These are phyloP conservation scores for Elgaria multicarinata DNA, from an alignment of 2,113 vertebrate genomes.

Conservation along the genomic window DNA sequence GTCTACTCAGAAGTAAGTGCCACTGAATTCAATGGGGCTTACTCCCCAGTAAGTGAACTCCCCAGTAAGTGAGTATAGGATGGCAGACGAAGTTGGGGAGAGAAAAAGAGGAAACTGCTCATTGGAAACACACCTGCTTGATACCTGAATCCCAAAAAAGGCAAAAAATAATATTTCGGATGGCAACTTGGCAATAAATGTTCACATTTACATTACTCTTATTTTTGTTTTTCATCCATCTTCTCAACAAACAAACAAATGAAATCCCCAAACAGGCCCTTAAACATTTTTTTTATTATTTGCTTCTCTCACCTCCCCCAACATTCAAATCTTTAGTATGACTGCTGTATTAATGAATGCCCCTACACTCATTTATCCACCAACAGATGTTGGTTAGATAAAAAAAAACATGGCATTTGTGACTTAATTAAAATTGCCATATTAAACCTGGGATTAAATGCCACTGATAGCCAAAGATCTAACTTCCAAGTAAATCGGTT, in stretches of 20 bases:
- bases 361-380: not conserved
- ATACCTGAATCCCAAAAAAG: not conserved
- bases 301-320: no score
- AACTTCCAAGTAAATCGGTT: not conserved
- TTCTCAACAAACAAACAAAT: not conserved
- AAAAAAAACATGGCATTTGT: not conserved
- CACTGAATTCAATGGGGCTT: not conserved
- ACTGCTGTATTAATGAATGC: not conserved
- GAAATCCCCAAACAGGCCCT: not conserved
- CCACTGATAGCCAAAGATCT: not conserved
- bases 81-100: not conserved
- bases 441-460: not conserved
- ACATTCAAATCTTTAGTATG: not conserved
- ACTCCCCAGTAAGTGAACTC: not conserved
- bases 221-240: not conserved
- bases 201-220: not conserved
- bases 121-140: not conserved
- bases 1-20: not conserved
- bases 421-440: not conserved
- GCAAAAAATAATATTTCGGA: not conserved
- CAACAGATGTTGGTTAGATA: not conserved
- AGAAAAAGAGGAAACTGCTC: not conserved
- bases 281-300: not conserved
- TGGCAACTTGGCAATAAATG: not conserved
- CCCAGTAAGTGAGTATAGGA: not conserved